These are phyloP conservation scores for Phengaris alcon DNA, from an alignment of 2,888 invertebrate species.

Conservation along the genomic window DNA sequence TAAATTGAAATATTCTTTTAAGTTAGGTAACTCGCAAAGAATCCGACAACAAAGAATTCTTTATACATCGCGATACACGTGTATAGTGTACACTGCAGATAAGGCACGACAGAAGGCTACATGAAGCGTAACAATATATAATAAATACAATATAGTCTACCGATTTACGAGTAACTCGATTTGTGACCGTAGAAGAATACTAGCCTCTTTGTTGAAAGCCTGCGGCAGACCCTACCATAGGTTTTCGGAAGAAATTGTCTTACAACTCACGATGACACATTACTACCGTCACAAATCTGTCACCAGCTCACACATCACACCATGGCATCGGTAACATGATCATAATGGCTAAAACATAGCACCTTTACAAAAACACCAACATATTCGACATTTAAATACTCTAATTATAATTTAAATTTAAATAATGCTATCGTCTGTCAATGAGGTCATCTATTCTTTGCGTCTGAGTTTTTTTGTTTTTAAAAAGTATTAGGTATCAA, in stretches of 20 bases:
- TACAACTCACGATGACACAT: neutral
- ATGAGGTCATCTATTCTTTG: constrained; percentile 1
- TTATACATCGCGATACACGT: neutral
- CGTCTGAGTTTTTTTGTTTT: constrained; percentile 1
- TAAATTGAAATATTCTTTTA: no score
- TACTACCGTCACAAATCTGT: constrained; percentile 50
- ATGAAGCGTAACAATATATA: constrained; percentile 63
- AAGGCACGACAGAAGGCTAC: constrained; percentile 61
- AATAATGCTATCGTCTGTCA: constrained; percentile 20
- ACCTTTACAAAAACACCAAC: constrained; percentile 16
- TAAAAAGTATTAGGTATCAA: neutral
- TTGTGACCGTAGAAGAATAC: constrained; percentile 33
- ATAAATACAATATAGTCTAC: constrained; percentile 52
- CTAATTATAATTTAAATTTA: constrained; percentile 25
- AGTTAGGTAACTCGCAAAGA: constrained; percentile 4
- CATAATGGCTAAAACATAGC: constrained; percentile 29
- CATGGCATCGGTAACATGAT: constrained; percentile 29
- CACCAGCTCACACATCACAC: neutral
- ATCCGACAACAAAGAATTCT: constrained; percentile 7
- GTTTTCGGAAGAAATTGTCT: no score
- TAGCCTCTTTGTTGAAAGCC: neutral
- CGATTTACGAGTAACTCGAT: constrained; percentile 51
- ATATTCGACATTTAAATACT: constrained; percentile 25
- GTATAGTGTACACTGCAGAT: constrained; percentile 34
- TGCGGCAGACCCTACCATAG: neutral